Conservation (phyloP, 2,797 vertebrate genomes). For the Oreochromis grahami region DNA sequence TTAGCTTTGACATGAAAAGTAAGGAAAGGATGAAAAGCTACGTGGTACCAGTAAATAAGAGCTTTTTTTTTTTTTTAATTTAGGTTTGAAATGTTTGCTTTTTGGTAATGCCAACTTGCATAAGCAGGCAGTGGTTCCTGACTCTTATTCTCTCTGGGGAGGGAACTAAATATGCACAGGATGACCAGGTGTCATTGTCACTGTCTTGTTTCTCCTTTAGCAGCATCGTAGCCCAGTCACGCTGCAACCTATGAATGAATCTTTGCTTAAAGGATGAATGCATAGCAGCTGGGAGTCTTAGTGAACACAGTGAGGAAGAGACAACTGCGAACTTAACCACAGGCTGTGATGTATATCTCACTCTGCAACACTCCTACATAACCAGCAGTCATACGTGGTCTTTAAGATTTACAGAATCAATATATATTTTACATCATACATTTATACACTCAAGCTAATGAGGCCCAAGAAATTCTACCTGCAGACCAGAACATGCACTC, state of each 20-base stretch:
- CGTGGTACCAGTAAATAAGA: fast-evolving
- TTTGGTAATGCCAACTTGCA: background rate
- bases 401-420: background rate
- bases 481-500: background rate
- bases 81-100: background rate
- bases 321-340: background rate
- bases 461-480: background rate
- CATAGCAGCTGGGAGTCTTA: background rate
- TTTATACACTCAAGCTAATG: background rate
- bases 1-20: background rate
- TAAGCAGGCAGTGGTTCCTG: background rate
- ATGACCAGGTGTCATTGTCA: background rate
- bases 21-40: background rate
- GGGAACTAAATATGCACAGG: background rate
- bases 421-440: background rate
- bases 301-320: background rate
- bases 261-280: background rate
- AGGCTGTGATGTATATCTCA: background rate
- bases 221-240: background rate
- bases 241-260: background rate
- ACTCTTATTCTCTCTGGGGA: background rate
- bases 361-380: background rate
- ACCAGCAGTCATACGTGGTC: background rate
- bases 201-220: background rate
- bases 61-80: background rate